These are phyloP conservation scores for Cheilosia soror DNA, from an alignment of 2,888 invertebrate genomes.

Conservation along the genomic window DNA sequence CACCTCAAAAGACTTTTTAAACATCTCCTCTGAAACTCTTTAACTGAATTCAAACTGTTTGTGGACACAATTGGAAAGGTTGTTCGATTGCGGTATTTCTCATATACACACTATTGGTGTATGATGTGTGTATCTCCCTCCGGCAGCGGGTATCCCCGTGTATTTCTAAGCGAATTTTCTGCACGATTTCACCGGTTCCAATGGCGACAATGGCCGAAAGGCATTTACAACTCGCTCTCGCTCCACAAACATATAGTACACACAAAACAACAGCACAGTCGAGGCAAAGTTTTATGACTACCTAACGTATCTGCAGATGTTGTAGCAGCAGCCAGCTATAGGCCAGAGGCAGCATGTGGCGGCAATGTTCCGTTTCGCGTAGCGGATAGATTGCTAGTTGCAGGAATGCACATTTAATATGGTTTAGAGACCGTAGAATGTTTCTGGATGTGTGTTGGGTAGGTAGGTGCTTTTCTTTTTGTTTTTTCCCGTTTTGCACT, in stretches of 20 bases:
- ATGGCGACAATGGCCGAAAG: conserved; percentile 74
- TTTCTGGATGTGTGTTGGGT: conserved; percentile 36
- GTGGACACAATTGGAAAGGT: conserved; percentile 64
- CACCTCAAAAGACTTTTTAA: conserved; percentile 6
- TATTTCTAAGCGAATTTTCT: conserved; percentile 68
- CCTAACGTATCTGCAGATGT: conserved; percentile 67
- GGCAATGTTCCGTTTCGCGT: conserved; percentile 72
- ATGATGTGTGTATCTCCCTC: not conserved
- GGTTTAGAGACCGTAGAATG: conserved; percentile 53
- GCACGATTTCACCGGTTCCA: conserved; percentile 73
- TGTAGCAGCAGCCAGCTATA: conserved; percentile 30
- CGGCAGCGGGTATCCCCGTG: conserved; percentile 35
- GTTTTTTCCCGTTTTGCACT: conserved; percentile 20
- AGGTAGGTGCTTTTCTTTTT: no score
- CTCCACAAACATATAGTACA: conserved; percentile 24
- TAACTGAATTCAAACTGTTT: conserved; percentile 35
- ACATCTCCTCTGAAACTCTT: conserved; percentile 17
- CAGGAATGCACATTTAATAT: conserved; percentile 73
- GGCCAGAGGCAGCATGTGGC: conserved; percentile 64
- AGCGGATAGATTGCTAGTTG: conserved; percentile 71
- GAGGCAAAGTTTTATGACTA: conserved; percentile 27
- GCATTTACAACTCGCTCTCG: conserved; percentile 54
- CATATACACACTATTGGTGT: conserved; percentile 44
- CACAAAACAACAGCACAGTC: conserved; percentile 5
- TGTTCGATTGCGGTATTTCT: conserved; percentile 66